Evolutionary conservation across 2,888 invertebrate genomes (phyloP).

Genomic region (Cephus pulcher): DNA sequence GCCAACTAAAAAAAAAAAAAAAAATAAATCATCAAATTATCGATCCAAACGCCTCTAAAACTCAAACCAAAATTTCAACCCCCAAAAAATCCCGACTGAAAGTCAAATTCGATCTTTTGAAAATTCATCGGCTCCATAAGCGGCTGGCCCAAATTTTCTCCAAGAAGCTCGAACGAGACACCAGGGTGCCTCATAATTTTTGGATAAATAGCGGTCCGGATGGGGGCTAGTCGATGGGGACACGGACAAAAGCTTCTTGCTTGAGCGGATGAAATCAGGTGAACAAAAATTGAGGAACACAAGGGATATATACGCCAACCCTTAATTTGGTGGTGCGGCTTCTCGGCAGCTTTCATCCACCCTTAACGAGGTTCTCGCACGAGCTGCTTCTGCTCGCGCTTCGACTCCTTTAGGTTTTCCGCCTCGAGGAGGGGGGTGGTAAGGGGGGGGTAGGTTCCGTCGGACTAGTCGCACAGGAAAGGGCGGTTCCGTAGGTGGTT

Average conservation of each 20-base stretch:
- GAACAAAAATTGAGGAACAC: background rate
- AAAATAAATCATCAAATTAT: background rate
- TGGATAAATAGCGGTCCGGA: background rate
- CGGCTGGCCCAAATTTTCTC: background rate
- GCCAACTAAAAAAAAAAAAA: background rate
- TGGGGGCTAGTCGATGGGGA: background rate
- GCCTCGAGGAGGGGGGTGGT: slow-evolving; percentile 12
- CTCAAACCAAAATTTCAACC: background rate
- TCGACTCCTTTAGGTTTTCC: slow-evolving; percentile 14
- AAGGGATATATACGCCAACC: background rate
- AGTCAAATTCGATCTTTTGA: background rate
- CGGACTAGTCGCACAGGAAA: background rate
- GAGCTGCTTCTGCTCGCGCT: slow-evolving; percentile 18
- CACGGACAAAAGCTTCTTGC: background rate
- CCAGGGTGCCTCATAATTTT: background rate
- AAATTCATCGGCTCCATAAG: background rate
- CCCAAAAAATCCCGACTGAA: background rate
- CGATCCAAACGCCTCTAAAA: background rate
- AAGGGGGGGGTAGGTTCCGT: background rate
- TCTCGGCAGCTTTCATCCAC: slow-evolving; percentile 36
- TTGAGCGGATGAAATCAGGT: background rate
- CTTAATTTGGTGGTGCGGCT: slow-evolving; percentile 21
- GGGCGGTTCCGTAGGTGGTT: slow-evolving; percentile 8
- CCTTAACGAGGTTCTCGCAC: slow-evolving; percentile 40
- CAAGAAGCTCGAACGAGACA: background rate